These are phyloP conservation scores for Coenobita brevimanus DNA, from an alignment of 1,140 invertebrate species.

Conservation along the genomic window DNA sequence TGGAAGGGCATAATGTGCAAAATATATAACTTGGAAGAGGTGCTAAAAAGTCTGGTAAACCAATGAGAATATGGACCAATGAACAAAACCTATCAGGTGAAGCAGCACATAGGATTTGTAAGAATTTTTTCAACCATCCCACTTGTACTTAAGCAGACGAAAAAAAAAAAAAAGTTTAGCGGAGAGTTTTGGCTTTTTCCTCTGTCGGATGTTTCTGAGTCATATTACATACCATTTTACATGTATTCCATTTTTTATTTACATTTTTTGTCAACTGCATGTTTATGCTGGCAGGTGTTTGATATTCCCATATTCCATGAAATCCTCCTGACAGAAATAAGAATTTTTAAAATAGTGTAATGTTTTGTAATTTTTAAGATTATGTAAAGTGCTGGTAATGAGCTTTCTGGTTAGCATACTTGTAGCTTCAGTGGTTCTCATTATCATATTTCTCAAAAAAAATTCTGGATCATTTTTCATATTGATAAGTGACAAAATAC, in stretches of 20 bases:
- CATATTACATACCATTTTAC: slow-evolving; percentile 52
- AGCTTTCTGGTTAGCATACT: too few relatives aligned
- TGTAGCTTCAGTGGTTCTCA: too few relatives aligned
- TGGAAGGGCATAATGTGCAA: not conserved
- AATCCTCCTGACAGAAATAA: slow-evolving; percentile 19
- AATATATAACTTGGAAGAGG: too few relatives aligned
- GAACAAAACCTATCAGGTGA: not conserved
- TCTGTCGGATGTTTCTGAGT: slow-evolving; percentile 56
- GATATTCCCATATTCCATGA: slow-evolving; percentile 54
- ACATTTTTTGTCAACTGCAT: slow-evolving; percentile 57
- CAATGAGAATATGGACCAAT: too few relatives aligned
- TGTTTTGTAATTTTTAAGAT: too few relatives aligned
- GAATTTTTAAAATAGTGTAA: too few relatives aligned
- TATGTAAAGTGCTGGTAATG: too few relatives aligned
- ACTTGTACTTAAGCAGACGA: slow-evolving; percentile 21
- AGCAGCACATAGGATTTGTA: slow-evolving; percentile 39
- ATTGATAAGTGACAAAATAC: too few relatives aligned
- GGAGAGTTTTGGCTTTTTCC: slow-evolving; percentile 47
- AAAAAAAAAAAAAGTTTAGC: not conserved
- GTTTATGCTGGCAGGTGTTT: slow-evolving; percentile 55
- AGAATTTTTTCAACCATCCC: slow-evolving; percentile 36
- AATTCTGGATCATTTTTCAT: too few relatives aligned
- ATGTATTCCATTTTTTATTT: slow-evolving; percentile 62
- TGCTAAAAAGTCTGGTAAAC: too few relatives aligned
- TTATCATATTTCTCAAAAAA: too few relatives aligned